Percentiles rank a stretch among this genome's conserved stretches.
phyloP scores from a whole-genome alignment of 2,113 vertebrate genomes.

The Euleptes europaea region DNA sequence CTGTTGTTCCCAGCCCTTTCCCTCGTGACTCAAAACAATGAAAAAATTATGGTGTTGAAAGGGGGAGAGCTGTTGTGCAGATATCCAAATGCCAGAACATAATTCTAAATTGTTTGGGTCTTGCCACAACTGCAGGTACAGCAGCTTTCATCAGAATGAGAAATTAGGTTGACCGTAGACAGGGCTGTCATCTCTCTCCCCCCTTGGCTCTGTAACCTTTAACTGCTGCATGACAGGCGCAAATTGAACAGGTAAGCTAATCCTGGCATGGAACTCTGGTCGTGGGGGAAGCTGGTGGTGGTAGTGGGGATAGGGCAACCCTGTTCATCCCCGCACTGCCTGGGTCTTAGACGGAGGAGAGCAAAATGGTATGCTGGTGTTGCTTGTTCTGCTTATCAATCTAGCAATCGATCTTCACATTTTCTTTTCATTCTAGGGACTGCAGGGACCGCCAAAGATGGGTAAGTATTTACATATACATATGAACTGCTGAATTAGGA shows the following conservation, averaged over 20 bases:
- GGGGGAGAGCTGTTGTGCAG: too few relatives aligned
- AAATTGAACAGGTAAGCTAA: not conserved
- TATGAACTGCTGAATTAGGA: too few relatives aligned
- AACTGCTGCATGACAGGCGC: not conserved
- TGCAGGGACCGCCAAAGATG: conserved; percentile 87
- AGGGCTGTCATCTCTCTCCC: not conserved
- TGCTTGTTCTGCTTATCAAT: not conserved
- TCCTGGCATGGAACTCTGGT: not conserved
- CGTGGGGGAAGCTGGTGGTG: not conserved
- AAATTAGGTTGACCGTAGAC: too few relatives aligned
- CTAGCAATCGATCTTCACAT: too few relatives aligned
- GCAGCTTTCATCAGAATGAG: not conserved
- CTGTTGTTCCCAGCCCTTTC: too few relatives aligned
- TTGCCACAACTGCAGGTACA: not conserved
- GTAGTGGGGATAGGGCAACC: too few relatives aligned
- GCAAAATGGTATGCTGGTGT: not conserved
- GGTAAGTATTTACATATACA: conserved; percentile 81
- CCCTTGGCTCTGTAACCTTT: not conserved
- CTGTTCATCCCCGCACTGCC: not conserved
- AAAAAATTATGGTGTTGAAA: too few relatives aligned
- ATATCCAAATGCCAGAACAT: too few relatives aligned
- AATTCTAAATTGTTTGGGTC: too few relatives aligned
- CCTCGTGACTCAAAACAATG: too few relatives aligned
- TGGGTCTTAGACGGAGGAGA: not conserved
- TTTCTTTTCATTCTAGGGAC: conserved; percentile 76